Percentiles rank a stretch among this genome's conserved stretches.
Conservation (phyloP, 1,140 invertebrate genomes). For the Gonatopus flavifemur region DNA sequence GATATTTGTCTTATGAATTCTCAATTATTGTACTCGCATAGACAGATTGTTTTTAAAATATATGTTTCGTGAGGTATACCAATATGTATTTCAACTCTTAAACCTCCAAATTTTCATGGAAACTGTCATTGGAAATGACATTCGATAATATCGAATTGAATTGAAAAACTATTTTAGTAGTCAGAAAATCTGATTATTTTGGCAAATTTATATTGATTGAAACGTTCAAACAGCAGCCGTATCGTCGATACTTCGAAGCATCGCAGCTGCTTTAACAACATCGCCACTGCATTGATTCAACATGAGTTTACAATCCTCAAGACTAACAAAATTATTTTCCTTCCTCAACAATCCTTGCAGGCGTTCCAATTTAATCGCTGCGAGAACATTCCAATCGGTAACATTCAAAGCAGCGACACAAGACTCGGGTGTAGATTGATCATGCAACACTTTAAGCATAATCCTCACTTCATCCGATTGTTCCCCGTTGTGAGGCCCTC, state of each 20-base stretch:
- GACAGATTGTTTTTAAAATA: background rate
- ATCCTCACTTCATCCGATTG: conserved; percentile 89
- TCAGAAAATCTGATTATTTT: too few relatives aligned
- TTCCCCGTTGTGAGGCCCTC: conserved; percentile 75
- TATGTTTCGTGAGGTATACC: too few relatives aligned
- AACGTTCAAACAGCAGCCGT: conserved; percentile 40
- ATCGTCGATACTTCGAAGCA: conserved; percentile 50
- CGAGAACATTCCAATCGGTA: conserved; percentile 85
- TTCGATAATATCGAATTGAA: background rate
- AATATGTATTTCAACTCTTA: background rate
- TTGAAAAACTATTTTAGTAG: too few relatives aligned
- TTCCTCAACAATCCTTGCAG: conserved; percentile 67
- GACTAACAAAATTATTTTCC: conserved; percentile 47
- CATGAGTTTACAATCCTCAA: conserved; percentile 53
- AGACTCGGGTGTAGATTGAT: conserved; percentile 76
- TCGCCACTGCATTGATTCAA: conserved; percentile 51
- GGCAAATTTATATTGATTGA: background rate
- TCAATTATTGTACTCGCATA: background rate
- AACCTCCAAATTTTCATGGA: conserved; percentile 1
- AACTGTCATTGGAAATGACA: conserved; percentile 1
- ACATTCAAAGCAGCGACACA: conserved; percentile 81
- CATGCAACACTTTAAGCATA: conserved; percentile 86
- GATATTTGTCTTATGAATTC: conserved; percentile 1
- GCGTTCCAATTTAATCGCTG: conserved; percentile 83
- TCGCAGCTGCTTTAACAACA: conserved; percentile 49